These are phyloP conservation scores for Nesogale talazaci DNA, from an alignment of 2,113 vertebrate species.

Conservation along the genomic window DNA sequence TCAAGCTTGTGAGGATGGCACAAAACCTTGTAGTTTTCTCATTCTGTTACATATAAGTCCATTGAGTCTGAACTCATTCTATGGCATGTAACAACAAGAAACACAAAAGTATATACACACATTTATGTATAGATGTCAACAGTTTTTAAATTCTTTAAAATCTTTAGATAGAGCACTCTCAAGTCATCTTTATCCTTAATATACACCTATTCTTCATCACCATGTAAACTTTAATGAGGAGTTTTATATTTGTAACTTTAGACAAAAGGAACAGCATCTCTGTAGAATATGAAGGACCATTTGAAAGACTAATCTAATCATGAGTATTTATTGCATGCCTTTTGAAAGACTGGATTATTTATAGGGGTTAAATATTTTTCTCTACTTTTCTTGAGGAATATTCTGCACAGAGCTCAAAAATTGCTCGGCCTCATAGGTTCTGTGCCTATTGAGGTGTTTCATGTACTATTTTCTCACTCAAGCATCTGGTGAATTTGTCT, in stretches of 20 bases:
- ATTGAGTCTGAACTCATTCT: neutral
- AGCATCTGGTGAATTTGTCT: slow-evolving; percentile 56
- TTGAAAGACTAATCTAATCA: neutral
- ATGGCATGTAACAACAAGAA: neutral
- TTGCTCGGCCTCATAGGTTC: slow-evolving; percentile 39
- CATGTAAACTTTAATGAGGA: no score
- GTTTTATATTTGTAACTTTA: no score
- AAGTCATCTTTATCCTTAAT: no score
- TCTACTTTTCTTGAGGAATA: neutral
- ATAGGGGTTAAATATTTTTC: slow-evolving; percentile 12
- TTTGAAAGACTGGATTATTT: neutral
- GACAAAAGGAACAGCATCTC: no score
- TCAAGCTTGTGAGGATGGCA: neutral
- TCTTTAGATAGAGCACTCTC: no score
- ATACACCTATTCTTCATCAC: no score
- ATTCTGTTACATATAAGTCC: neutral
- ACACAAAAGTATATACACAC: no score
- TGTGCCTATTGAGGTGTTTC: slow-evolving; percentile 8
- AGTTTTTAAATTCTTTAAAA: no score
- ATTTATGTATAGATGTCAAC: no score
- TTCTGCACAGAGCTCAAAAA: neutral
- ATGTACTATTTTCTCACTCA: slow-evolving; percentile 3
- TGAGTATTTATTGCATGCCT: neutral
- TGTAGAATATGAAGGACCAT: no score
- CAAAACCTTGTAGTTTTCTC: neutral